Conservation (phyloP, 2,113 vertebrate genomes). For the Paramisgurnus dabryanus region DNA sequence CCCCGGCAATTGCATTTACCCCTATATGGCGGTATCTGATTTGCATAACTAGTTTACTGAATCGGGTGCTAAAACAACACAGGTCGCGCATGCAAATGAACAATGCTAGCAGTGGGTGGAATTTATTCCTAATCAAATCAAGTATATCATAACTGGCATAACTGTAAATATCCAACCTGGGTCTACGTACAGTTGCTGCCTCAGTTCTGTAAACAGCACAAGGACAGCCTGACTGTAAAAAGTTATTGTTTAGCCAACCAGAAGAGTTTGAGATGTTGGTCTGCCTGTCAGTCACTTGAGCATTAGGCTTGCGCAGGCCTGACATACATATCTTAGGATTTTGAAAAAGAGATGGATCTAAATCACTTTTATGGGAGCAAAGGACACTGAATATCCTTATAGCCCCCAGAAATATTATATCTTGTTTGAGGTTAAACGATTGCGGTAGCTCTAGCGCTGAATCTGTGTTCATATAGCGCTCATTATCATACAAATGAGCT, state of each 20-base stretch:
- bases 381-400: background rate
- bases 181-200: too few species aligned
- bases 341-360: background rate
- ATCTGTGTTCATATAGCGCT: conserved; percentile 10
- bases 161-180: background rate
- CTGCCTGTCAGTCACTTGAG: conserved; percentile 2
- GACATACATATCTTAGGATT: too few species aligned
- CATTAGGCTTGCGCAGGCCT: background rate
- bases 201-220: background rate
- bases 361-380: background rate
- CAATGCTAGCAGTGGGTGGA: too few species aligned
- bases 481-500: conserved; percentile 38
- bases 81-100: too few species aligned
- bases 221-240: background rate
- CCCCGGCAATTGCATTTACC: too few species aligned
- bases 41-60: too few species aligned
- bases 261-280: background rate
- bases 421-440: conserved; percentile 15
- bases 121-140: too few species aligned
- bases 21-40: too few species aligned
- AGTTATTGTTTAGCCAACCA: background rate
- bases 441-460: background rate
- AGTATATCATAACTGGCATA: background rate
- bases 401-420: background rate
- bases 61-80: too few species aligned